These are phyloP conservation scores for Nineta flava DNA, from an alignment of 2,888 invertebrate species.

Conservation along the genomic window DNA sequence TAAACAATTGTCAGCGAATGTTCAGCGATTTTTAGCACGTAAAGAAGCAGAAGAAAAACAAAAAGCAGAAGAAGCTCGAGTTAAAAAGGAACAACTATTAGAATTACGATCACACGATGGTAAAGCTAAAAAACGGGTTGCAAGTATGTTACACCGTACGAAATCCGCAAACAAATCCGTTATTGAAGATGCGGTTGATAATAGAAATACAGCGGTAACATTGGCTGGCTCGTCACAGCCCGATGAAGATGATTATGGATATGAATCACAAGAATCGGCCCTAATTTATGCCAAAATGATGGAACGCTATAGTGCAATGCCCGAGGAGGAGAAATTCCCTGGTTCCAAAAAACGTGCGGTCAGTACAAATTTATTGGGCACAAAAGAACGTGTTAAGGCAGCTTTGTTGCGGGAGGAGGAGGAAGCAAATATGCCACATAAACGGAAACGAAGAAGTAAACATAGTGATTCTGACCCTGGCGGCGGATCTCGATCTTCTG, in stretches of 20 bases:
- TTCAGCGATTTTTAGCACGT: conserved; percentile 67
- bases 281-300: conserved; percentile 72
- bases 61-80: conserved; percentile 42
- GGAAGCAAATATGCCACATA: conserved; percentile 53
- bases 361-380: conserved; percentile 37
- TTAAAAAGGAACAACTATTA: conserved; percentile 45
- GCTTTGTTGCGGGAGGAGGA: conserved; percentile 54
- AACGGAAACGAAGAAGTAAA: conserved; percentile 35
- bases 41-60: conserved; percentile 65
- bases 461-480: conserved; percentile 18
- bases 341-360: conserved; percentile 32
- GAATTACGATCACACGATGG: conserved; percentile 37
- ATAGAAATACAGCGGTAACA: conserved; percentile 59
- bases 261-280: conserved; percentile 69
- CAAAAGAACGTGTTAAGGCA: conserved; percentile 59
- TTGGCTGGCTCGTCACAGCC: conserved; percentile 60
- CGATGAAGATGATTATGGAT: conserved; percentile 84
- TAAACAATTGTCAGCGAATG: conserved; percentile 53
- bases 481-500: conserved; percentile 15
- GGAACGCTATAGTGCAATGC: conserved; percentile 60
- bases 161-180: conserved; percentile 83
- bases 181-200: conserved; percentile 63
- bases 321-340: conserved; percentile 56
- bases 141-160: conserved; percentile 55
- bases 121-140: conserved; percentile 26